These are phyloP conservation scores for Griposia aprilina DNA, from an alignment of 2,888 invertebrate genomes.

Conservation along the genomic window DNA sequence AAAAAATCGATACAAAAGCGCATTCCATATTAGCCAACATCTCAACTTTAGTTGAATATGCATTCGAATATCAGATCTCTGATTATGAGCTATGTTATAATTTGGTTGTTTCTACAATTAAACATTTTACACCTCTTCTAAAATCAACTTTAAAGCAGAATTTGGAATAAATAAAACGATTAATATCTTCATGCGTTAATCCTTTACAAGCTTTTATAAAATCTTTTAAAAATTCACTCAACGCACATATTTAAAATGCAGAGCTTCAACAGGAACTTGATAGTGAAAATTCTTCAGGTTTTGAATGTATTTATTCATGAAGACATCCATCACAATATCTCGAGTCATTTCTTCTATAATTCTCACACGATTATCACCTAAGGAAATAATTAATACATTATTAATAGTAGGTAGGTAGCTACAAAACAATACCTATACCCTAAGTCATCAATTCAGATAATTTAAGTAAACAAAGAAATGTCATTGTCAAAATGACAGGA, in stretches of 20 bases:
- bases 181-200: not conserved
- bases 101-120: not conserved
- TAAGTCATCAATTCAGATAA: too few relatives aligned
- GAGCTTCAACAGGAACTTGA: conserved; percentile 10
- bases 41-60: too few relatives aligned
- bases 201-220: not conserved
- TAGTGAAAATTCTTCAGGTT: conserved; percentile 26
- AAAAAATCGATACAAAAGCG: too few relatives aligned
- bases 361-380: conserved; percentile 21
- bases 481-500: too few relatives aligned
- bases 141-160: not conserved
- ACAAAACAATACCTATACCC: not conserved
- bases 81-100: not conserved
- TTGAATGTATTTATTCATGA: conserved; percentile 44
- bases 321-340: conserved; percentile 27
- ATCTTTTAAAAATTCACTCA: not conserved
- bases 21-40: too few relatives aligned
- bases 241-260: conserved; percentile 35
- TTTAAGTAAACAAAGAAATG: too few relatives aligned
- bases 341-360: conserved; percentile 30
- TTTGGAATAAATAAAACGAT: not conserved
- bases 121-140: not conserved
- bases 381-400: not conserved
- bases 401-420: not conserved
- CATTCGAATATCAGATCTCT: too few relatives aligned